Evolutionary conservation across 2,113 vertebrate genomes (phyloP), one percentile per base, ranked within the genome.

Genomic region (Callionymus lyra): DNA sequence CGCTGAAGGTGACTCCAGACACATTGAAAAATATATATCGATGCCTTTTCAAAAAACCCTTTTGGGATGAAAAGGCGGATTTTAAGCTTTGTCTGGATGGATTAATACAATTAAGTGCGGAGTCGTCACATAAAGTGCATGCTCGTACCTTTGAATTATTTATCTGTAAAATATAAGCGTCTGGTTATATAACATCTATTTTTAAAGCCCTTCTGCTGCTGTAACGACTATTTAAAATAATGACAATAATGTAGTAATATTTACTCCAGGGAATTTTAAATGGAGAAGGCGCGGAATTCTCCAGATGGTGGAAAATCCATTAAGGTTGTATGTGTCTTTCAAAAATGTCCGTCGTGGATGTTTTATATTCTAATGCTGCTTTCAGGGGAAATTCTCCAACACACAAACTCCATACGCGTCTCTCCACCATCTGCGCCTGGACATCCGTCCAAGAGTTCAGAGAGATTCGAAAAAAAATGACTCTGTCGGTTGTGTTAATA

Each of bases 321-420:
- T 6, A 21, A 40, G 12, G 5, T 10, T n/a, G 10, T 10, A 10
- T 16, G 16, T 21, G 38, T 34, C 21, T 34, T 15, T 38, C 55
- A 44, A 52, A 50, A 38, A 37, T n/a, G 36, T 50, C 53, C 55
- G 47, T 6, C 33, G 43, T 47, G 38, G 41, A 52, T 45, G 56
- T 50, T 77, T 61, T 55, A 44, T 61, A 46, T 68, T 52, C 58
- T 56, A 2, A 47, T 60, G 51, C 46, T 50, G 4, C 15, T 60
- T 61, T 35, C 63, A 56, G 47, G 34, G 38, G 48, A 59, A 57
- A 61, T 44, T 21, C 35, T 41, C 18, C 42, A 0, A 4, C 46
- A 40, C 55, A 53, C 37, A 47, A 59, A 44, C 47, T 47, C 45
- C 45, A 2, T 41, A 59, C 52, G 50, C 31, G 46, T 38, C 54